Percentiles rank a stretch among this genome's conserved stretches.
These are phyloP conservation scores for Hyphantria cunea DNA, from an alignment of 1,140 invertebrate genomes.

Conservation along the genomic window DNA sequence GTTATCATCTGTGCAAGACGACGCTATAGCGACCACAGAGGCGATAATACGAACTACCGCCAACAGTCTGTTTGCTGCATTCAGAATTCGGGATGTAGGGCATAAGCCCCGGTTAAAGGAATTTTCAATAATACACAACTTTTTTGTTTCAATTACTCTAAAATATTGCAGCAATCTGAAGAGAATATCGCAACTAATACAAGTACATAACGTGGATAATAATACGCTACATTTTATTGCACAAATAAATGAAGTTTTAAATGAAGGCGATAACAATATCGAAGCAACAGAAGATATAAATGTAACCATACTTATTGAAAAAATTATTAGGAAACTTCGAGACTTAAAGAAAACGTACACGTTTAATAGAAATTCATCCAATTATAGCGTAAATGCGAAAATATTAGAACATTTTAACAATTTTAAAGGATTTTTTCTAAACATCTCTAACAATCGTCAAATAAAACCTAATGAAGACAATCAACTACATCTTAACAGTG, in stretches of 20 bases:
- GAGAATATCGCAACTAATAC: slow-evolving; percentile 47
- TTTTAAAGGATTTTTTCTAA: slow-evolving; percentile 3
- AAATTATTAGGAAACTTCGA: slow-evolving; percentile 42
- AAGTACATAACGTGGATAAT: slow-evolving; percentile 35
- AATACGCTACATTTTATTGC: slow-evolving; percentile 16
- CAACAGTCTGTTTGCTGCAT: too few relatives aligned
- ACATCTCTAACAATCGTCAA: neutral
- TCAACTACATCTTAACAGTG: neutral
- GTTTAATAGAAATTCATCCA: neutral
- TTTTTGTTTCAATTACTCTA: slow-evolving; percentile 29
- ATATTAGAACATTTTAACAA: slow-evolving; percentile 36
- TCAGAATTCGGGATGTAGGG: too few relatives aligned
- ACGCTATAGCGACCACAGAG: too few relatives aligned
- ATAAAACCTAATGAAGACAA: slow-evolving; percentile 18
- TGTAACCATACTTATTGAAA: slow-evolving; percentile 34
- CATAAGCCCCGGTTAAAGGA: too few relatives aligned
- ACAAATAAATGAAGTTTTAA: slow-evolving; percentile 51
- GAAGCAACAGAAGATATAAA: slow-evolving; percentile 34
- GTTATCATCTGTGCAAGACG: too few relatives aligned
- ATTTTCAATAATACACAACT: too few relatives aligned
- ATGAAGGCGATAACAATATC: slow-evolving; percentile 32
- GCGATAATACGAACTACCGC: too few relatives aligned
- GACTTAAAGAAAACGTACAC: slow-evolving; percentile 11
- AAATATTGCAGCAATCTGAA: slow-evolving; percentile 46
- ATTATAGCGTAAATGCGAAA: neutral